A percentile compares a stretch with the other conserved stretches of the same genome.
Conservation (phyloP, 2,888 invertebrate species). For the Yponomeuta evonymella region DNA sequence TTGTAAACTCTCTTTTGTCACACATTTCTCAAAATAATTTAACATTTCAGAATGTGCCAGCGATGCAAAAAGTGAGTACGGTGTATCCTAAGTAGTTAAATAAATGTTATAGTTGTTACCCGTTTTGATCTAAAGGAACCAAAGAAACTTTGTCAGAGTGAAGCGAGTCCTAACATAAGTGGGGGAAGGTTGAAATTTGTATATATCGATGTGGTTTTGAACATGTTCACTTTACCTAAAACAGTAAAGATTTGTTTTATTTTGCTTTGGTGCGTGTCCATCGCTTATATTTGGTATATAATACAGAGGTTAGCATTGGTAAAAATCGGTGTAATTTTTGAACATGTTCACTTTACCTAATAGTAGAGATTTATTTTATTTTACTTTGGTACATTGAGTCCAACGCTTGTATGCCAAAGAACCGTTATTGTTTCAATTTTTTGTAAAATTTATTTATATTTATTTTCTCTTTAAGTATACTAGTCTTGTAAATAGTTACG, state of each 20-base stretch:
- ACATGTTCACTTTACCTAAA: background rate
- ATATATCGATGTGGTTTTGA: constrained; percentile 1
- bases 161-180: background rate
- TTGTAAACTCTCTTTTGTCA: too few species aligned
- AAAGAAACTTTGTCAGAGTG: constrained; percentile 4
- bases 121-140: background rate
- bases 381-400: constrained; percentile 5
- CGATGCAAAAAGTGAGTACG: too few species aligned
- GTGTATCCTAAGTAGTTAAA: background rate
- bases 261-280: too few species aligned
- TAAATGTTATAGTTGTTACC: constrained; percentile 3
- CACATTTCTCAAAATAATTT: too few species aligned
- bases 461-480: background rate
- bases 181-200: background rate
- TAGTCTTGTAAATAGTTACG: background rate
- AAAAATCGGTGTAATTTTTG: background rate
- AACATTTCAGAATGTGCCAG: too few species aligned
- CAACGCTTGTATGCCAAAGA: constrained; percentile 12
- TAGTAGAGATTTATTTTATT: background rate
- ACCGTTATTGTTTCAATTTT: background rate
- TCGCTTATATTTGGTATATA: too few species aligned
- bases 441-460: constrained; percentile 3
- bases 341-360: background rate
- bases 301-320: background rate
- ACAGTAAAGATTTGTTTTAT: too few species aligned